Evolutionary conservation across 2,888 invertebrate species (phyloP).

Genomic region (Ashinkailepas kermadecensis): DNA sequence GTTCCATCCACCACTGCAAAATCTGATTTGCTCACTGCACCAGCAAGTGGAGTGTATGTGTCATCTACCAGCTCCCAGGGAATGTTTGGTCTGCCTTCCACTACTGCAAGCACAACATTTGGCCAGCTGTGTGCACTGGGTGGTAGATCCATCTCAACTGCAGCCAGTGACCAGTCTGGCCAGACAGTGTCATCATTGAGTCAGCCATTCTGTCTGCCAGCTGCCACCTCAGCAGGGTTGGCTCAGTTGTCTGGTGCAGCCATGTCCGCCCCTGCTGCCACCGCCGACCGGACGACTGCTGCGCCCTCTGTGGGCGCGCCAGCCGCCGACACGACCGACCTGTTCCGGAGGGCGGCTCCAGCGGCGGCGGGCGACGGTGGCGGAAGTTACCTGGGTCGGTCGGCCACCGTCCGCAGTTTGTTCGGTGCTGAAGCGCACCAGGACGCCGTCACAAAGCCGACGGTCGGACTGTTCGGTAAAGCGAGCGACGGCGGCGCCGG

Average conservation of each 20-base stretch:
- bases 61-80: not conserved
- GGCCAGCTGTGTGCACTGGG: not conserved
- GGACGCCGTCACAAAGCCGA: not conserved
- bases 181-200: not conserved
- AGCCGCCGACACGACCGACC: not conserved
- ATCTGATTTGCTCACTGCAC: no score
- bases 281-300: not conserved
- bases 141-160: not conserved
- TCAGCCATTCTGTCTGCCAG: not conserved
- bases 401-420: not conserved
- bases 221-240: not conserved
- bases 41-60: no score
- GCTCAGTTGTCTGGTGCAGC: not conserved
- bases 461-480: not conserved
- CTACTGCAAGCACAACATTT: not conserved
- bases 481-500: not conserved
- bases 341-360: no score
- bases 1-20: no score
- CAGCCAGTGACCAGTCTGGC: not conserved
- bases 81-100: not conserved
- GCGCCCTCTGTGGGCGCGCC: not conserved
- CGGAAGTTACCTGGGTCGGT: no score
- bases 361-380: no score
- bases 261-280: no score
- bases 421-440: not conserved